phyloP scores from a whole-genome alignment of 2,888 invertebrate genomes.

The Xanthorhoe spadicearia region DNA sequence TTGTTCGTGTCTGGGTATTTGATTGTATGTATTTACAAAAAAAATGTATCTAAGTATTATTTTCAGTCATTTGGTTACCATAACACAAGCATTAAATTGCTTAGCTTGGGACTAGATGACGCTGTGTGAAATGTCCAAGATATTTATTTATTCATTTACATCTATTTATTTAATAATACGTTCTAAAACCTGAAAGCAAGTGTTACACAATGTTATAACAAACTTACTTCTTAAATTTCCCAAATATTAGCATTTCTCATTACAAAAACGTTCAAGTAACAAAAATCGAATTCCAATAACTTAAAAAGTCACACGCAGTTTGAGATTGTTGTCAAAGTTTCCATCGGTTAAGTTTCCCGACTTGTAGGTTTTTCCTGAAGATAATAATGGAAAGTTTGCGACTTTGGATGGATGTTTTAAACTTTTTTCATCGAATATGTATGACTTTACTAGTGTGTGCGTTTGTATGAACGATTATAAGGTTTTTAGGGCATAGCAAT shows the following conservation, averaged over 20 bases:
- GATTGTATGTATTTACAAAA: too few species aligned
- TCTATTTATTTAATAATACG: too few species aligned
- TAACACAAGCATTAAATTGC: too few species aligned
- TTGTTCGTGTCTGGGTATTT: too few species aligned
- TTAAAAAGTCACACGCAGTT: conserved; percentile 27
- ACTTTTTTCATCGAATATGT: conserved; percentile 18
- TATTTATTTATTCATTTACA: too few species aligned
- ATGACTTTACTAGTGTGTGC: not conserved
- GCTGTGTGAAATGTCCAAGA: too few species aligned
- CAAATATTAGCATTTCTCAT: not conserved
- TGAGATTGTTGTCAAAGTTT: conserved; percentile 19
- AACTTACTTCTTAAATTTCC: not conserved
- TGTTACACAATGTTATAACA: not conserved
- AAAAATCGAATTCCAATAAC: conserved; percentile 18
- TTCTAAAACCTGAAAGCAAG: too few species aligned
- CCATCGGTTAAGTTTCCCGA: conserved; percentile 17
- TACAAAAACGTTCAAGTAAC: not conserved
- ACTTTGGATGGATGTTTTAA: conserved; percentile 17
- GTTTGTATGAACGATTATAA: not conserved
- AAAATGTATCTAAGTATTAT: too few species aligned
- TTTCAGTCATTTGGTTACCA: too few species aligned
- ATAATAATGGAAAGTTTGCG: conserved; percentile 29
- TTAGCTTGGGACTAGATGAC: too few species aligned
- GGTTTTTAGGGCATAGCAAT: too few species aligned
- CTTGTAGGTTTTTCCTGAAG: conserved; percentile 24